phyloP scores from a whole-genome alignment of 2,113 vertebrate genomes.

The Sylvia atricapilla region DNA sequence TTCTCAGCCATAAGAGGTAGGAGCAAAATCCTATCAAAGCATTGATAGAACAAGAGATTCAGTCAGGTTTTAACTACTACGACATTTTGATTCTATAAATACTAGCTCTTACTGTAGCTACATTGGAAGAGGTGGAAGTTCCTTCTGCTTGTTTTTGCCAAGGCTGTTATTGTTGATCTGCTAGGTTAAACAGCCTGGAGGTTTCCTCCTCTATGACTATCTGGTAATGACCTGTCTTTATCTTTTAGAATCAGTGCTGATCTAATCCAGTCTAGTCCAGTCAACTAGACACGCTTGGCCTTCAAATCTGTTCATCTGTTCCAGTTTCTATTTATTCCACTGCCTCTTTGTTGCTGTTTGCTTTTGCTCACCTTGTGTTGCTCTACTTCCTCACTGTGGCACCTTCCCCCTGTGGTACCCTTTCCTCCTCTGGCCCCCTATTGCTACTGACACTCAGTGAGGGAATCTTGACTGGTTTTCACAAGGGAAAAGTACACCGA shows the following conservation, averaged over 20 bases:
- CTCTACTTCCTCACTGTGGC: background rate
- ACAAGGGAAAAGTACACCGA: background rate
- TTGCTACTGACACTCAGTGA: background rate
- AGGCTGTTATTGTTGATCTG: background rate
- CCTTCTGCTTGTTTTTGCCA: background rate
- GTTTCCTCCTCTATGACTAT: background rate
- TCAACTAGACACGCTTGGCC: background rate
- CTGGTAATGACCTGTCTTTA: background rate
- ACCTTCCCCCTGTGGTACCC: background rate
- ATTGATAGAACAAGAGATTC: background rate
- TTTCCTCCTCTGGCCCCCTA: background rate
- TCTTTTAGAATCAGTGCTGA: conserved; percentile 22
- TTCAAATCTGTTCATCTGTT: background rate
- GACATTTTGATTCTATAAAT: background rate
- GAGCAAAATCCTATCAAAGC: background rate
- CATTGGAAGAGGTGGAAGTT: background rate
- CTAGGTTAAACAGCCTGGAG: background rate
- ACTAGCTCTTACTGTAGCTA: background rate
- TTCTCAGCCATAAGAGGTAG: background rate
- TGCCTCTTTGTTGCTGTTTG: background rate
- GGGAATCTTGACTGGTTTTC: background rate
- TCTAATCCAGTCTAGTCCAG: background rate
- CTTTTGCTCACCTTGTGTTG: background rate
- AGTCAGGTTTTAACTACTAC: background rate
- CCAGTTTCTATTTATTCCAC: background rate